These are phyloP conservation scores for Salvelinus namaycush DNA, from an alignment of 2,113 vertebrate genomes.

Conservation along the genomic window DNA sequence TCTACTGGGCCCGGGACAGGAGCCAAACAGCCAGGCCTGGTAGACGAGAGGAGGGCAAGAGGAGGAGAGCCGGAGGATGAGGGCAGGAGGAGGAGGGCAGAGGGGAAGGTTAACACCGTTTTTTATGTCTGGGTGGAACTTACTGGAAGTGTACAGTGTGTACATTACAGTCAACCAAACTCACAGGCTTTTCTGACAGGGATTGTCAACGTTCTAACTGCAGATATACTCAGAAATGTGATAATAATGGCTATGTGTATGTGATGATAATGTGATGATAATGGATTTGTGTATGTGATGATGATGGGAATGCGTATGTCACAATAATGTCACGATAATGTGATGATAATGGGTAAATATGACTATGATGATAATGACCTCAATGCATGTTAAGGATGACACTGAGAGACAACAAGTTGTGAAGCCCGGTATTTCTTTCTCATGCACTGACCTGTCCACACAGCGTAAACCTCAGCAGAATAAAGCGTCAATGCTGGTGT, in stretches of 20 bases:
- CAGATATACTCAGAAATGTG: neutral
- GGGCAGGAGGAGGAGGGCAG: neutral
- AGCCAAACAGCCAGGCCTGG: neutral
- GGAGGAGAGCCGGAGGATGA: neutral
- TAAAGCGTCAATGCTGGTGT: too few relatives aligned
- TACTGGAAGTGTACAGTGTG: neutral
- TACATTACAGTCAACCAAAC: neutral
- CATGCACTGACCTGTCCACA: neutral
- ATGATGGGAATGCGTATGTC: too few relatives aligned
- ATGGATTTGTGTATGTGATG: too few relatives aligned
- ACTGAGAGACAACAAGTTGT: neutral
- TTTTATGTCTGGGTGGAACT: neutral
- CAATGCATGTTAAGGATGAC: neutral
- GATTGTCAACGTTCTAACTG: neutral
- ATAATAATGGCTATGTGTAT: neutral
- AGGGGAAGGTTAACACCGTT: neutral
- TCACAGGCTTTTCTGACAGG: neutral
- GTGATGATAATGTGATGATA: too few relatives aligned
- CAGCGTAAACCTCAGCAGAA: too few relatives aligned
- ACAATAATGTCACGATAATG: too few relatives aligned
- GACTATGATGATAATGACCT: too few relatives aligned
- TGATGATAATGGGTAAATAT: too few relatives aligned
- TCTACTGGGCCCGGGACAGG: slow-evolving; percentile 2
- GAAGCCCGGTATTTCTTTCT: neutral
- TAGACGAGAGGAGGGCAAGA: neutral